Base-by-base conservation (phyloP, 2,888 invertebrate genomes). In the Tipula unca region DNA sequence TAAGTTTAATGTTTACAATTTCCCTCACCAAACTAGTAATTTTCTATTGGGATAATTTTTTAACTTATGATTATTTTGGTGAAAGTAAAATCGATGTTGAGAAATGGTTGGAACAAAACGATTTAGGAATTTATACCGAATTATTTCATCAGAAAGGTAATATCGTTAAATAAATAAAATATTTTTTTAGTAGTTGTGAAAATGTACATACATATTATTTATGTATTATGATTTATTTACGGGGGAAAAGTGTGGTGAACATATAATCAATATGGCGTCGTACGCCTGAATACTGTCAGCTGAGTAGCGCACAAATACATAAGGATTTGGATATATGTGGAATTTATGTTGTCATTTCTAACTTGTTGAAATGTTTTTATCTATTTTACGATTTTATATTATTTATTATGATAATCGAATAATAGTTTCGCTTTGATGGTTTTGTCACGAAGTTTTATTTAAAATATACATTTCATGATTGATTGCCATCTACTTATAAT, bases 51-150 rank as follows among this genome's bases (percentile, higher is more conserved):
- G 88, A 90, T n/a, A n/a, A n/a, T 69, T 89, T 90, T 87, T 88
- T 89, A 39, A 86, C 87, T 86, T 86, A 87, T 10, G 86, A 87
- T 29, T 87, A 87, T 84, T 85, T 86, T n/a, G 87, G 93, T 88
- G 93, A 93, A 88, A 93, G 93, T 88, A 90, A 92, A 87, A 92
- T 92, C 69, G 93, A 94, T 90, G 94, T 95, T 86, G 94, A 95
- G 88, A 92, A 93, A 89, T 96, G 96, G 96, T 91, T 96, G 87
- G 93, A 94, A 86, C 94, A 95, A 89, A 95, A 95, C 89, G 93
- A 94, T 87, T 92, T 96, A 87, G 92, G 93, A 39, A 93, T 94
- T 87, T 95, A 94, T 89, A 94, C 94, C 89, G 92, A 94, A 87
- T 90, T 95, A 36, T 96, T 96, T 90, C 92, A 91, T 88, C 93